Evolutionary conservation across 1,140 invertebrate genomes (phyloP).

Genomic region (Camponotus pennsylvanicus): DNA sequence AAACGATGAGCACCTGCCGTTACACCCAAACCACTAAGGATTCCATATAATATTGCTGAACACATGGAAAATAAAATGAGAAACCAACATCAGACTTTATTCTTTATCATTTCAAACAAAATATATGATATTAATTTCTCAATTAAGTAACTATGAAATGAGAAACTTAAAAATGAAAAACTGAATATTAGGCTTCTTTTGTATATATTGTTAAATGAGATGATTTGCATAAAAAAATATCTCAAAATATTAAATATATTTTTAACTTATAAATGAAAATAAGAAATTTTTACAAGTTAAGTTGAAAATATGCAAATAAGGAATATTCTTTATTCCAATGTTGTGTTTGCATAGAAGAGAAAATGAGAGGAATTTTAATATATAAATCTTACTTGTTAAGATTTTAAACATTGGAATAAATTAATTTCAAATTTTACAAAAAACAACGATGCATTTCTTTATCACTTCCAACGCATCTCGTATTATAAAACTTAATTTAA

Average conservation of each 20-base stretch:
- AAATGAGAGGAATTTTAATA: not conserved
- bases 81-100: not conserved
- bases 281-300: not conserved
- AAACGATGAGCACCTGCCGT: constrained; percentile 95
- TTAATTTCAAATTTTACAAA: not conserved
- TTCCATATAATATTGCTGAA: constrained; percentile 69
- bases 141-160: not conserved
- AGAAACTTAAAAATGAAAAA: not conserved
- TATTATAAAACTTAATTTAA: not conserved
- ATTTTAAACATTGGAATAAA: not conserved
- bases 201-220: not conserved
- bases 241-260: not conserved
- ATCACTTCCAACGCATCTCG: not conserved
- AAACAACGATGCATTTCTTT: not conserved
- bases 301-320: not conserved
- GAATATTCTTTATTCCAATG: not conserved
- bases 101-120: not conserved
- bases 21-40: constrained; percentile 87
- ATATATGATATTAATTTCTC: not conserved
- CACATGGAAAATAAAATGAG: not conserved
- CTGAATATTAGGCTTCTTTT: no score
- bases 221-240: not conserved
- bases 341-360: no score
- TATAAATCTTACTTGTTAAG: not conserved
- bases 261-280: not conserved